Evolutionary conservation across 2,797 vertebrate species (phyloP), one percentile per base, ranked within the genome.

Genomic region (Alectoris magna): DNA sequence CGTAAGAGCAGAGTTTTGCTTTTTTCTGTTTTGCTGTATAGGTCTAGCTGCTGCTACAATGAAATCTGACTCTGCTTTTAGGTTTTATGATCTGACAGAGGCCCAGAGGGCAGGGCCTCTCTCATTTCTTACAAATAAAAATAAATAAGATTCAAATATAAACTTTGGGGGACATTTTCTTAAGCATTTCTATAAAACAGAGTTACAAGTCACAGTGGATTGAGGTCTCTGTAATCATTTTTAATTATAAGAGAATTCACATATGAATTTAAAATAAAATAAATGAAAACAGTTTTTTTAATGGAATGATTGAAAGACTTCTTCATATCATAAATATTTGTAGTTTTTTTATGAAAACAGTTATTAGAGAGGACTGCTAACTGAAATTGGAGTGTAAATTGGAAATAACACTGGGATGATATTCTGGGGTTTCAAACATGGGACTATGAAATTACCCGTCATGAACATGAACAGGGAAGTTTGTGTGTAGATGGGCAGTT

Each of bases 61-160:
- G 55, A 87, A 92, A 85, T 74, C 29, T 91, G 84, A 83, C 16
- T 74, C 26, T 41, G 10, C 9, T 60, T 92, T 89, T 64, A 15
- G 11, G 16, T 88, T 84, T 74, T 90, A 70, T 80, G 81, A 70
- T 44, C 48, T 88, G 66, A 55, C 27, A 87, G 72, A 79, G 53
- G 81, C 23, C 53, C 22, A 0, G 21, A 77, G 15, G 38, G n/a
- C 19, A 80, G 16, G 12, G 6, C 11, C 10, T 38, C 49, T 84
- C 41, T 60, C 23, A 39, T 56, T 83, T 93, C 64, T 87, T 62
- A 55, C 26, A 66, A 56, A 74, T 31, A 79, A 80, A 43, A 22
- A 60, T 67, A 83, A 84, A 49, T n/a, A 71, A 36, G 23, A 82
- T 70, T 87, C 10, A 73, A 38, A 53, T 68, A 39, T 3, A 67